phyloP scores from a whole-genome alignment of 2,888 invertebrate species.

The Temnothorax unifasciatus region DNA sequence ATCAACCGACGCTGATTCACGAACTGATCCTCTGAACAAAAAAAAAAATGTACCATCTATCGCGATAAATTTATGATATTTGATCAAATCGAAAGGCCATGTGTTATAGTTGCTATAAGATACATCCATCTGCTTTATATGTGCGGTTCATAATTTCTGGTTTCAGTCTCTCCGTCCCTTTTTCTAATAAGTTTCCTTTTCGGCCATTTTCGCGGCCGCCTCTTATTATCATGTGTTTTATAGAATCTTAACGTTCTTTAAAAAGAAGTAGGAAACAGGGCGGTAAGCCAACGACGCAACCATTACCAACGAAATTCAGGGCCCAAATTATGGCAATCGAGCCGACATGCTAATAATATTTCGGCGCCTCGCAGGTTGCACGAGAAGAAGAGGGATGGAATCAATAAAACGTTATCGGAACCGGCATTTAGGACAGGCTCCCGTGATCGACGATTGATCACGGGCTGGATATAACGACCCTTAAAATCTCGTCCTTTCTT shows the following conservation, averaged over 20 bases:
- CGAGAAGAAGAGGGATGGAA: constrained; percentile 55
- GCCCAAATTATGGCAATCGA: constrained; percentile 39
- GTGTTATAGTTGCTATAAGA: not conserved
- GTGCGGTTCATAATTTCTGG: not conserved
- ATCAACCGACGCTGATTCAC: not conserved
- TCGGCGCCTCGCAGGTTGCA: not conserved
- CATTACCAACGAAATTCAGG: not conserved
- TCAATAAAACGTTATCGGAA: constrained; percentile 71
- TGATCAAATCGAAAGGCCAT: not conserved
- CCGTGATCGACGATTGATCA: constrained; percentile 56
- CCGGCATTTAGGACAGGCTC: constrained; percentile 60
- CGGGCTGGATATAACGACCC: constrained; percentile 51
- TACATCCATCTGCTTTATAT: not conserved
- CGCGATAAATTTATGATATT: not conserved
- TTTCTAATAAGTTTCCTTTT: not conserved
- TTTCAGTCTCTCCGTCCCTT: too few relatives aligned
- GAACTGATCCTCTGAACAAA: not conserved
- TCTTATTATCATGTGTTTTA: not conserved
- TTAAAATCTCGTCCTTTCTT: constrained; percentile 55
- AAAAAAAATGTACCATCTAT: not conserved
- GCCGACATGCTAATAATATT: constrained; percentile 10
- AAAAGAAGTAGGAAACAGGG: not conserved
- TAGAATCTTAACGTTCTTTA: constrained; percentile 6
- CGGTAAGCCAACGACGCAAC: not conserved
- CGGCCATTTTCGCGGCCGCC: not conserved